Conservation (phyloP, 2,888 invertebrate species). For the Gandaritis pyraliata region DNA sequence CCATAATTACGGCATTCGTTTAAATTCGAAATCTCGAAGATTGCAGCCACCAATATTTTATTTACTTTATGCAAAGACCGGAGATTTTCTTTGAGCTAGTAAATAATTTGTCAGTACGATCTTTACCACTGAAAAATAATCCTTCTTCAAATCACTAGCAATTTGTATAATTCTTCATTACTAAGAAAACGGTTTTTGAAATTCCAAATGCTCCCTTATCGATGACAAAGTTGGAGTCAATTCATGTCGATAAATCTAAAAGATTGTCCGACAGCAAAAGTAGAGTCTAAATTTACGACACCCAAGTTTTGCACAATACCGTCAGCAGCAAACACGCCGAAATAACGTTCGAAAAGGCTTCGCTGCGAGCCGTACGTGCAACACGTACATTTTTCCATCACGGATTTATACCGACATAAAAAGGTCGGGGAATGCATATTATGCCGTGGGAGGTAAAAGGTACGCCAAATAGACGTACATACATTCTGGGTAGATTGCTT, state of each 20-base stretch:
- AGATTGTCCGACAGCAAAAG: conserved; percentile 43
- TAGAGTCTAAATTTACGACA: conserved; percentile 49
- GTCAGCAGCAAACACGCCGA: conserved; percentile 20
- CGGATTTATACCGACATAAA: conserved; percentile 77
- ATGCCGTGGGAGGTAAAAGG: conserved; percentile 60
- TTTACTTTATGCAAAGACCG: conserved; percentile 27
- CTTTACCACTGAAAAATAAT: conserved; percentile 13
- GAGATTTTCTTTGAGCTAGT: conserved; percentile 12
- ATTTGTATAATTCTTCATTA: conserved; percentile 13
- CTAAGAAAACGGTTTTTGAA: not conserved
- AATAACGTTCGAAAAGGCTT: conserved; percentile 27
- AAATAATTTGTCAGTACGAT: conserved; percentile 23
- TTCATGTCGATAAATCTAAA: conserved; percentile 41
- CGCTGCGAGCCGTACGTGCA: conserved; percentile 43
- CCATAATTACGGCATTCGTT: conserved; percentile 19
- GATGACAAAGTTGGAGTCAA: conserved; percentile 24
- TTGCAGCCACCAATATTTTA: conserved; percentile 23
- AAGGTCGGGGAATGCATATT: conserved; percentile 76
- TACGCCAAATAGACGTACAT: conserved; percentile 61
- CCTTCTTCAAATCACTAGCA: conserved; percentile 4
- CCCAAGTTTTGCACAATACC: conserved; percentile 45
- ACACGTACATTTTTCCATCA: conserved; percentile 67
- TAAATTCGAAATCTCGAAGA: conserved; percentile 14
- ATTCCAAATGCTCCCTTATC: conserved; percentile 19
- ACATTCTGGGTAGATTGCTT: conserved; percentile 73